Evolutionary conservation across 2,113 vertebrate species (phyloP), one percentile per base, ranked within the genome.

Genomic region (Chloroceryle aenea): DNA sequence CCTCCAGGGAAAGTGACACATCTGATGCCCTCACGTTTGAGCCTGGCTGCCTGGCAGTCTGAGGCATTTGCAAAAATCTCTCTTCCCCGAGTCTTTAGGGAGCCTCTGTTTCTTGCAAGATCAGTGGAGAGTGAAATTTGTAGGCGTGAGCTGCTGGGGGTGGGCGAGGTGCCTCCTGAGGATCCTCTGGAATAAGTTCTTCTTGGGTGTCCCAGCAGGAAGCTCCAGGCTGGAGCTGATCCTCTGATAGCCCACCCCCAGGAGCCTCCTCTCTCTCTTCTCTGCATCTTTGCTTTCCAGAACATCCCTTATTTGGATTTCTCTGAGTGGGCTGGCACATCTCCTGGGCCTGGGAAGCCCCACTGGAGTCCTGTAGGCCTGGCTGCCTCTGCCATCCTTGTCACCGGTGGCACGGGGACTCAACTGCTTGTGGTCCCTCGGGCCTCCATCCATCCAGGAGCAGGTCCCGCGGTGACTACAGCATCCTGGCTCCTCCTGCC

Each of bases 161-260:
- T 66, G 91, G 22, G 43, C 53, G 15, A 87, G 72, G 27, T 75
- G 83, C 48, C 87, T 97, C 92, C 94, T 74, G 87, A 96, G 83
- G 59, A 96, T 56, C 64, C 78, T 93, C 64, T 79, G 83, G 36
- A 97, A 55, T 29, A 95, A 88, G 1, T 45, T 96, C 45, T 64
- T 89, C 43, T 52, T 71, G 30, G 66, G 43, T 9, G 19, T 76
- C 21, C 2, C 88, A 45, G 34, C 1, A 0, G 66, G 75, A 32
- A 88, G 55, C 74, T 89, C 76, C 58, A 30, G 75, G 16, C 71
- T 32, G 50, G 90, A 93, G 69, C 78, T 68, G 47, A 43, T 88
- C 42, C 75, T 72, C 10, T 48, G 47, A 40, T 3, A 67, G 21
- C 29, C 20, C 55, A 5, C 6, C 14, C 21, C 45, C 38, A 80